Percentiles rank a stretch among this genome's conserved stretches.
Evolutionary conservation across 2,113 vertebrate genomes (phyloP).

Genomic region (Sander lucioperca): DNA sequence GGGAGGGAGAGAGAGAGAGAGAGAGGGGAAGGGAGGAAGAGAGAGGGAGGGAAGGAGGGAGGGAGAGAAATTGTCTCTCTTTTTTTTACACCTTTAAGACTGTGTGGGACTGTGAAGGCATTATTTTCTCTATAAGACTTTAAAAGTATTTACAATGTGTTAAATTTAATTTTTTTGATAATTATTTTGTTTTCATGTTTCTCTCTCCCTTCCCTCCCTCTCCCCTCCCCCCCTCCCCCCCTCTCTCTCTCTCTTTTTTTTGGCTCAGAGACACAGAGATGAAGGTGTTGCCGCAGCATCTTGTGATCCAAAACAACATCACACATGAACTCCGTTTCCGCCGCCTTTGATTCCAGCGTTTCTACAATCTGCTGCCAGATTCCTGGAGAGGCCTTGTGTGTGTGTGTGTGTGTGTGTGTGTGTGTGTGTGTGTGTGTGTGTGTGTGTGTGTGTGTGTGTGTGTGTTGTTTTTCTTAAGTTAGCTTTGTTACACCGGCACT

Average conservation of each 20-base stretch:
- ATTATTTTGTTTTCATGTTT: too few species aligned
- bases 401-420: neutral
- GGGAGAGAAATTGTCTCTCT: too few species aligned
- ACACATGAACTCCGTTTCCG: conserved; percentile 28
- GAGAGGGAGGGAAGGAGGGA: too few species aligned
- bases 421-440: too few species aligned
- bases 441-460: too few species aligned
- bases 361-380: conserved; percentile 53
- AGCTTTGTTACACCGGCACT: conserved; percentile 46
- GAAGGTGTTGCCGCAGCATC: conserved; percentile 39
- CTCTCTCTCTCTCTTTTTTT: neutral
- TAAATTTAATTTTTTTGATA: too few species aligned
- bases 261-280: conserved; percentile 27
- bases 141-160: too few species aligned
- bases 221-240: fast-evolving
- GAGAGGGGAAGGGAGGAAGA: too few species aligned
- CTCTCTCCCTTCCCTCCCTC: neutral
- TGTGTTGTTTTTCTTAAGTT: neutral
- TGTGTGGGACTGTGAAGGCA: too few species aligned
- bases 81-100: too few species aligned
- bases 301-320: conserved; percentile 52
- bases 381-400: conserved; percentile 41
- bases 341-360: conserved; percentile 52
- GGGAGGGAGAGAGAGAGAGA: too few species aligned
- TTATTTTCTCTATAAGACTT: too few species aligned